phyloP scores from a whole-genome alignment of 2,888 invertebrate genomes.

The Charanyca ferruginea region DNA sequence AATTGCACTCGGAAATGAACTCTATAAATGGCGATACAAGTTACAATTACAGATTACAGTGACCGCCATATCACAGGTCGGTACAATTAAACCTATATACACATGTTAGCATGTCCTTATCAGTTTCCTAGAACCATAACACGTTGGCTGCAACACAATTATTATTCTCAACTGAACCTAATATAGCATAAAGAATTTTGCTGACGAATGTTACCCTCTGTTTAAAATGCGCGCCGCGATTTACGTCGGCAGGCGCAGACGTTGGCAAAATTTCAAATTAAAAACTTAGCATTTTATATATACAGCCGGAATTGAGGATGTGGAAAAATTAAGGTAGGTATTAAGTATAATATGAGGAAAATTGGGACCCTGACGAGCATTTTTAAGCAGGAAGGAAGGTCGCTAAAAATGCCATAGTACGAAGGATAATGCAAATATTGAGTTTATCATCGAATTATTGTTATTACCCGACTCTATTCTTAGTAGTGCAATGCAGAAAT shows the following conservation, averaged over 20 bases:
- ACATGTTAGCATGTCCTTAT: slow-evolving; percentile 55
- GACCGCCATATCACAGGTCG: slow-evolving; percentile 53
- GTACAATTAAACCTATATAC: slow-evolving; percentile 49
- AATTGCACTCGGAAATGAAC: slow-evolving; percentile 40
- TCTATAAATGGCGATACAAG: slow-evolving; percentile 28
- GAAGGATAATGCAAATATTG: not conserved
- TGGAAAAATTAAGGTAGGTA: slow-evolving; percentile 15
- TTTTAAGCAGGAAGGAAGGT: slow-evolving; percentile 15
- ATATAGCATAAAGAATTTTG: slow-evolving; percentile 68
- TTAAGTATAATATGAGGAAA: slow-evolving; percentile 33
- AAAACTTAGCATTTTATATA: slow-evolving; percentile 58
- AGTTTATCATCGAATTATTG: not conserved
- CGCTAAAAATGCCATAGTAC: not conserved
- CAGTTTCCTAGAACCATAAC: slow-evolving; percentile 64
- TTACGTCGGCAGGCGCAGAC: slow-evolving; percentile 57
- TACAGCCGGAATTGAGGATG: slow-evolving; percentile 32
- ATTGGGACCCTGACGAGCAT: slow-evolving; percentile 3
- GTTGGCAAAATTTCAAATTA: slow-evolving; percentile 72
- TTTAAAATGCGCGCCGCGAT: slow-evolving; percentile 66
- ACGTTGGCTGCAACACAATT: slow-evolving; percentile 45
- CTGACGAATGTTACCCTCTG: slow-evolving; percentile 60
- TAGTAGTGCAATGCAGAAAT: not conserved
- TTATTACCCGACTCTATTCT: no score
- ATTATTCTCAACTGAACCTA: slow-evolving; percentile 56
- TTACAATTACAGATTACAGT: slow-evolving; percentile 43